Base-by-base conservation (phyloP, 2,797 vertebrate genomes). In the Salmo trutta region DNA sequence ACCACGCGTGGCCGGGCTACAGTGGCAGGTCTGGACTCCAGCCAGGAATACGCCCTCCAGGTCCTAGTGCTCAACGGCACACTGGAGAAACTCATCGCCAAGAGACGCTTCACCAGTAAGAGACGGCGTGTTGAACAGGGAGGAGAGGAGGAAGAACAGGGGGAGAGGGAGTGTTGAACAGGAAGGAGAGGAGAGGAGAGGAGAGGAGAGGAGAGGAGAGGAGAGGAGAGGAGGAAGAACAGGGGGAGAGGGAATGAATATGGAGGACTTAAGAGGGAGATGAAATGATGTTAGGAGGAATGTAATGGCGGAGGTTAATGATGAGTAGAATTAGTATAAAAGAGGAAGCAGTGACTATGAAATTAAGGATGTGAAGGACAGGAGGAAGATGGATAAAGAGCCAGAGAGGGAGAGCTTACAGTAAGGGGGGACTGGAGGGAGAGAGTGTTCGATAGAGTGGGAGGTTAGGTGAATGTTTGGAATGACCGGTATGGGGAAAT, bases 31-130 rank as follows among this genome's bases (percentile, higher is more conserved):
- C 90, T 99, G 86, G 96, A 95, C 91, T 94, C 97, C 62, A 91
- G 91, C 73, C 97, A 98, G 89, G 96, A 96, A 78, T 98, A 98
- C 73, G 91, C 89, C 0, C 90, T 98, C 73, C 97, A 98, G 79
- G 95, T 98, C 83, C 95, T 97, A 0, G 74, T 94, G 81, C 95
- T 99, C 74, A 96, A 96, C 0, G 94, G 95, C 70, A 96, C 96
- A 0, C 90, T 94, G 27, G 96, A 96, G 82, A 89, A 92, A 66
- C 93, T 97, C 52, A 94, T 98, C 3, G 97, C 94, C 31, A 97
- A 94, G 82, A 95, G 95, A 81, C 94, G 95, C 88, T 98, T 99
- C 85, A 96, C 96, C 82, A 97, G 97, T 98, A 96, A 97, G 97
- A 92, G 17, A 59, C 5, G 6, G 52, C 7, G 72, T 29, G 17